A percentile compares a stretch with the other conserved stretches of the same genome.
Conservation (phyloP, 2,113 vertebrate genomes). For the Sturnira hondurensis region DNA sequence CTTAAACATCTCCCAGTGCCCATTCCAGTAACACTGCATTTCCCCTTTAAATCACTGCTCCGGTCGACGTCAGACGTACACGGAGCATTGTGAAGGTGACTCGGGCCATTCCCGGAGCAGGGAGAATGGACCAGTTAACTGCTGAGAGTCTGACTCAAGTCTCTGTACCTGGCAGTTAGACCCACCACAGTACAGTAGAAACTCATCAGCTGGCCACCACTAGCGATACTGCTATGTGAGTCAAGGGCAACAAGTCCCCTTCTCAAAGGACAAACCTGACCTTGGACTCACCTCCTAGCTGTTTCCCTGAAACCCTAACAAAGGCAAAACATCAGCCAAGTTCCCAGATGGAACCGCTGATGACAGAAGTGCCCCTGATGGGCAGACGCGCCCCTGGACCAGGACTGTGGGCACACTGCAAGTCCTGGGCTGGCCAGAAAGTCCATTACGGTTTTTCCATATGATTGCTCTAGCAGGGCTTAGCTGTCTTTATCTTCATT, state of each 20-base stretch:
- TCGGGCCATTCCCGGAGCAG: too few species aligned
- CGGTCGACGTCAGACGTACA: too few species aligned
- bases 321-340: background rate
- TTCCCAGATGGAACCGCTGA: background rate
- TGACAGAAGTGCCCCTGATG: background rate
- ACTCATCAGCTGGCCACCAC: background rate
- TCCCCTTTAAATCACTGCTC: background rate
- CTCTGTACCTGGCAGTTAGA: background rate
- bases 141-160: background rate
- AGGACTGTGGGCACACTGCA: background rate
- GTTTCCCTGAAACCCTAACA: background rate
- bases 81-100: background rate
- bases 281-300: background rate
- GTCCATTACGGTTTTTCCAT: too few species aligned
- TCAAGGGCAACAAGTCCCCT: background rate
- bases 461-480: too few species aligned
- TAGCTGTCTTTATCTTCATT: too few species aligned
- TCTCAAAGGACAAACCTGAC: background rate
- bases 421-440: too few species aligned
- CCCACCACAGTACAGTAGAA: accelerated
- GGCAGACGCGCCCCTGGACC: accelerated
- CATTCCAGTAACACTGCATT: accelerated
- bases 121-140: background rate
- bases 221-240: background rate
- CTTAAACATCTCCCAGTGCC: background rate